Conservation (phyloP, 2,888 invertebrate genomes). For the Notodonta ziczac region DNA sequence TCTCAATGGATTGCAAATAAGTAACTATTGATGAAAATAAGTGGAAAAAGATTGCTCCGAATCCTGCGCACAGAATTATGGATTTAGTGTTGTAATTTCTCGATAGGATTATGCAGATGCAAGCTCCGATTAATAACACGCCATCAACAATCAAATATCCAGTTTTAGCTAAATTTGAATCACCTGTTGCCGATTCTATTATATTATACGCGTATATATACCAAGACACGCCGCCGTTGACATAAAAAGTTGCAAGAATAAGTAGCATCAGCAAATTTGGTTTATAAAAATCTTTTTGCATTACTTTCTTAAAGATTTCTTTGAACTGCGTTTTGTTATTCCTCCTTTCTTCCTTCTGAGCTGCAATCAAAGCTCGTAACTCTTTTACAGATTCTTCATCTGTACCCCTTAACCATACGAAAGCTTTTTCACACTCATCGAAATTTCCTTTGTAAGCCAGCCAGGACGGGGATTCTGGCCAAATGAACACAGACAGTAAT, state of each 20-base stretch:
- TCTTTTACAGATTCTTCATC: constrained; percentile 28
- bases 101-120: background rate
- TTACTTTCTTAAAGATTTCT: background rate
- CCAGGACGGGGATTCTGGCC: constrained; percentile 37
- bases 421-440: constrained; percentile 22
- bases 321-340: constrained; percentile 1
- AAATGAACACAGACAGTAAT: constrained; percentile 12
- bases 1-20: background rate
- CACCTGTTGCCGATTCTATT: background rate
- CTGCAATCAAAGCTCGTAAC: constrained; percentile 17
- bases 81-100: background rate
- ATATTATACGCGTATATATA: background rate
- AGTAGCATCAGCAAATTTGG: background rate
- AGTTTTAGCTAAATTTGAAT: background rate
- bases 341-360: constrained; percentile 16
- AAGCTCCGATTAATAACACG: background rate
- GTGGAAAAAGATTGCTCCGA: background rate
- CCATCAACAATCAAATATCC: background rate
- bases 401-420: constrained; percentile 25
- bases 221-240: background rate
- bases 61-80: background rate
- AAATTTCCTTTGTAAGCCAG: constrained; percentile 29
- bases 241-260: background rate
- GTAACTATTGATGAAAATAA: background rate
- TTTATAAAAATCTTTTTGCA: background rate